Base-by-base conservation (phyloP, 2,113 vertebrate species). In the Micronycteris hirsuta region DNA sequence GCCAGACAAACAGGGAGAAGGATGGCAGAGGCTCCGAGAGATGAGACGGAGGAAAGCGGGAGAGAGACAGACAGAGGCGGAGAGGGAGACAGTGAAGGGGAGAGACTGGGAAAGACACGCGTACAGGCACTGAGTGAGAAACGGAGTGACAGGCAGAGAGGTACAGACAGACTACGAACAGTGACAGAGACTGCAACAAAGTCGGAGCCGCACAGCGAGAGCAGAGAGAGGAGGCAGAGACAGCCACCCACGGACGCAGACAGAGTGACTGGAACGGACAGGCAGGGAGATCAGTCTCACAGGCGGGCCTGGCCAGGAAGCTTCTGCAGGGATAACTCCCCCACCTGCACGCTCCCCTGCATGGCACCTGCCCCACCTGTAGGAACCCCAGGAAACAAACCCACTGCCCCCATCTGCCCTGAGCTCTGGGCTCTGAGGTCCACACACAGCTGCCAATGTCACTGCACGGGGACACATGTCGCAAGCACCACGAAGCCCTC, bases 251-350 rank as follows among this genome's bases (percentile, higher is more conserved):
- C 47, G 54, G 17, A 61, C 3, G 14, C 45, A 54, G 73, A 41
- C 1, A 54, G 68, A 20, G 9, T 3, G 38, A 13, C 0, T 0
- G 26, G 11, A 58, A 36, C 78, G 14, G 41, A 52, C 0, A 2
- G 49, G 36, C 65, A 20, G n/a, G 49, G n/a, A 61, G 78, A 11
- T 2, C 5, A 4, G 26, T 28, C 74, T 24, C 41, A 14, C 9
- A 43, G 16, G 8, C 13, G 7, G 20, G 45, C 19, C 67, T 13
- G 28, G 33, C 19, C 2, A 0, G 31, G 26, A 47, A 14, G 19
- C 4, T 54, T 7, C 36, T 5, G 15, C 47, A 63, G 26, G 38
- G 16, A 38, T 38, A 45, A 31, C 9, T 14, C 0, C 0, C 52
- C 31, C 3, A 28, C 19, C 33, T 7, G 26, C 1, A 14, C 0